phyloP scores from a whole-genome alignment of 2,113 vertebrate species.

The Penelope pileata region DNA sequence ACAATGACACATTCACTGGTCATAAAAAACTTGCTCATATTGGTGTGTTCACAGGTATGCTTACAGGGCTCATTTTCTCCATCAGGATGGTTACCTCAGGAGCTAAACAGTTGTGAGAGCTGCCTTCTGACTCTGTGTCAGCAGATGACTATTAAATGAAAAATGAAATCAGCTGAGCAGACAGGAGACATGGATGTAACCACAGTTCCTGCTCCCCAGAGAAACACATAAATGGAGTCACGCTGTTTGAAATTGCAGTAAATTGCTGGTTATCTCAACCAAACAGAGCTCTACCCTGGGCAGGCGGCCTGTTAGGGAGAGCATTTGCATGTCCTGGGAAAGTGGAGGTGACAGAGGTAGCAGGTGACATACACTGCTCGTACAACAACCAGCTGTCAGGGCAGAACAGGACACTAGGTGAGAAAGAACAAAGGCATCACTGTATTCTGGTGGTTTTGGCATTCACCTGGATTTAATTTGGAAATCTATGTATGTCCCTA shows the following conservation, averaged over 20 bases:
- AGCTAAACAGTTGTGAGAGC: not conserved
- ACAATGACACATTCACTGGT: not conserved
- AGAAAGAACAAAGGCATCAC: not conserved
- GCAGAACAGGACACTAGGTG: rapidly evolving
- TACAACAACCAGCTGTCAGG: not conserved
- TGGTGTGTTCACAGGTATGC: not conserved
- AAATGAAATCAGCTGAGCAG: not conserved
- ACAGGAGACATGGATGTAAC: not conserved
- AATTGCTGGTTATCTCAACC: not conserved
- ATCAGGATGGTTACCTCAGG: not conserved
- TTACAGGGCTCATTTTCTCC: not conserved
- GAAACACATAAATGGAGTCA: not conserved
- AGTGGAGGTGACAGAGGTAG: not conserved
- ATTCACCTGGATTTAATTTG: not conserved
- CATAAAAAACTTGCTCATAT: not conserved
- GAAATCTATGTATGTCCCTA: not conserved
- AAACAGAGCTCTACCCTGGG: not conserved
- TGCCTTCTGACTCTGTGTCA: not conserved
- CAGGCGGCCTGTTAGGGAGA: not conserved
- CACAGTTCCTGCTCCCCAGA: not conserved
- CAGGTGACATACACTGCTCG: rapidly evolving
- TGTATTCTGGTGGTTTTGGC: not conserved
- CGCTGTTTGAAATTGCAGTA: not conserved
- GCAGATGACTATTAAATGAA: not conserved
- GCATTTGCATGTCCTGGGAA: not conserved